Percentiles rank a stretch among this genome's conserved stretches.
Evolutionary conservation across 2,113 vertebrate species (phyloP).

Genomic region (Macheiramphus alcinus): DNA sequence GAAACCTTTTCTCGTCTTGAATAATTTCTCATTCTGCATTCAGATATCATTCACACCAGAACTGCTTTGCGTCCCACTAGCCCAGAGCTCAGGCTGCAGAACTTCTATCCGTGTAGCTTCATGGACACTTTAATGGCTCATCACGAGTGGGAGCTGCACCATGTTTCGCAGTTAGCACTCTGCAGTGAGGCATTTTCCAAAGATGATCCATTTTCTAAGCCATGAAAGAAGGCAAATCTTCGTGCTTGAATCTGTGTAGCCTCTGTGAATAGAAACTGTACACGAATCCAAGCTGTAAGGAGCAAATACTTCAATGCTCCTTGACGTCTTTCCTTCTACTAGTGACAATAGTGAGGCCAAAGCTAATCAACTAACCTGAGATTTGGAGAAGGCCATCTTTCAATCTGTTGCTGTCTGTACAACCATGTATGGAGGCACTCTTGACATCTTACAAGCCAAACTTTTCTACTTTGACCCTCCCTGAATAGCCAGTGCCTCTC

Average conservation of each 20-base stretch:
- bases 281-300: fast-evolving
- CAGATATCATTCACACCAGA: neutral
- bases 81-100: neutral
- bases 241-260: neutral
- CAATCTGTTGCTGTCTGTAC: neutral
- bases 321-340: neutral
- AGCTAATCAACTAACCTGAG: neutral
- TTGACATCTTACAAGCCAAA: too few relatives aligned
- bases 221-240: neutral
- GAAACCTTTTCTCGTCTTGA: neutral
- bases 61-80: neutral
- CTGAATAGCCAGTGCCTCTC: neutral
- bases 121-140: too few relatives aligned
- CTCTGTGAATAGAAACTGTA: neutral
- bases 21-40: neutral
- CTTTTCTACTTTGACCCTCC: neutral
- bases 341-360: neutral
- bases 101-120: too few relatives aligned
- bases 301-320: neutral
- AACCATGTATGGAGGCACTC: fast-evolving
- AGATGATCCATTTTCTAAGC: neutral
- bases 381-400: neutral
- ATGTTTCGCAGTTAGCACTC: neutral
- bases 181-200: neutral
- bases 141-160: neutral